phyloP scores from a whole-genome alignment of 2,888 invertebrate genomes.

The Chaetogeoica ovagalla region DNA sequence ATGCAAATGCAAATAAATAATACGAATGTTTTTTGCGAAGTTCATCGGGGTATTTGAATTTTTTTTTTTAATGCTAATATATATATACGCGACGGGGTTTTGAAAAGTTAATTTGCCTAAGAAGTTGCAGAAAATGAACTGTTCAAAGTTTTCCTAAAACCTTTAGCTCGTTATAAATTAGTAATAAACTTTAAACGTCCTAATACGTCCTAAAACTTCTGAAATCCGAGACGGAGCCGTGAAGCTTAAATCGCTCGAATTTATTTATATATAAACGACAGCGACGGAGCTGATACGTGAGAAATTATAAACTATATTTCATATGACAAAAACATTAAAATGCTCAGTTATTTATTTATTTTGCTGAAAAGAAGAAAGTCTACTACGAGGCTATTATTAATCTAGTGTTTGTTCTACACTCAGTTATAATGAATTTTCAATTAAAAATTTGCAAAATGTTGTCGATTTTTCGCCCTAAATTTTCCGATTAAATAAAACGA shows the following conservation, averaged over 20 bases:
- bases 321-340: too few species aligned
- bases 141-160: constrained; percentile 34
- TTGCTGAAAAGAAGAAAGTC: too few species aligned
- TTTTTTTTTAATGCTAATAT: not conserved
- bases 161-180: constrained; percentile 42
- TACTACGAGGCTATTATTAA: too few species aligned
- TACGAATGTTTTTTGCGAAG: not conserved
- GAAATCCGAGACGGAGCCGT: not conserved
- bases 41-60: not conserved
- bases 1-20: not conserved
- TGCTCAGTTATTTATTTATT: too few species aligned
- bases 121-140: constrained; percentile 34
- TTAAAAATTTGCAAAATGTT: too few species aligned
- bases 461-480: too few species aligned
- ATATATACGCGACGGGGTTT: not conserved
- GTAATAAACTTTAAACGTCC: constrained; percentile 34
- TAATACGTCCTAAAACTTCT: constrained; percentile 23
- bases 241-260: not conserved
- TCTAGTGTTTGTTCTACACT: too few species aligned
- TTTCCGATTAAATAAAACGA: too few species aligned
- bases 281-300: too few species aligned
- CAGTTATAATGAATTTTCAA: too few species aligned
- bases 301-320: too few species aligned
- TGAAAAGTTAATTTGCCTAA: constrained; percentile 41
- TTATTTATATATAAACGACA: too few species aligned